Evolutionary conservation across 2,113 vertebrate genomes (phyloP).

Genomic region (Nipponia nippon): DNA sequence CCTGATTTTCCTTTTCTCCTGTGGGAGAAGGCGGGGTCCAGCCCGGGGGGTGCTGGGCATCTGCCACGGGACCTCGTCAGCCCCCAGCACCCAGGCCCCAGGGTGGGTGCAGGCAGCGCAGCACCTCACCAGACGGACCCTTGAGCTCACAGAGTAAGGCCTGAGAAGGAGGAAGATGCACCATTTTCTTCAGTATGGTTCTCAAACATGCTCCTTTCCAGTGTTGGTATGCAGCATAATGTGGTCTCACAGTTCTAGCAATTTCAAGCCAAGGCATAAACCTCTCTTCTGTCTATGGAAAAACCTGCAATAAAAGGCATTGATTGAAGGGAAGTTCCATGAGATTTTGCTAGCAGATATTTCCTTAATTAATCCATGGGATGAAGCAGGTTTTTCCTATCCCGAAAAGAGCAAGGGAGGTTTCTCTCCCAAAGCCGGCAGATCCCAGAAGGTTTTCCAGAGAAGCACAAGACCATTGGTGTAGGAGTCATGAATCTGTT

Average conservation of each 20-base stretch:
- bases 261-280: background rate
- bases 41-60: background rate
- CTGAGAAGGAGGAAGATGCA: background rate
- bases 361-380: background rate
- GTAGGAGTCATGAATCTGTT: background rate
- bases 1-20: background rate
- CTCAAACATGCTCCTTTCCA: background rate
- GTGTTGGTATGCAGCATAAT: rapidly evolving
- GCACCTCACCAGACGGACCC: background rate
- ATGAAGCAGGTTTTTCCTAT: background rate
- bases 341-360: background rate
- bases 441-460: background rate
- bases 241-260: background rate
- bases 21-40: background rate
- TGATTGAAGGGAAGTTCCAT: background rate
- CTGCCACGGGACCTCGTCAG: background rate
- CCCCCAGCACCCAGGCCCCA: no score
- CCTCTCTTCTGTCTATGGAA: background rate
- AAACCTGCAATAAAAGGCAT: background rate
- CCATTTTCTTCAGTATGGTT: background rate
- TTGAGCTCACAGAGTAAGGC: background rate
- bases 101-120: background rate
- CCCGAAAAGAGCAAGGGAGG: background rate
- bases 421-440: background rate
- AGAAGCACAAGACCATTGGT: background rate